Base-by-base conservation (phyloP, 2,113 vertebrate genomes). In the Corythornis vintsioides region DNA sequence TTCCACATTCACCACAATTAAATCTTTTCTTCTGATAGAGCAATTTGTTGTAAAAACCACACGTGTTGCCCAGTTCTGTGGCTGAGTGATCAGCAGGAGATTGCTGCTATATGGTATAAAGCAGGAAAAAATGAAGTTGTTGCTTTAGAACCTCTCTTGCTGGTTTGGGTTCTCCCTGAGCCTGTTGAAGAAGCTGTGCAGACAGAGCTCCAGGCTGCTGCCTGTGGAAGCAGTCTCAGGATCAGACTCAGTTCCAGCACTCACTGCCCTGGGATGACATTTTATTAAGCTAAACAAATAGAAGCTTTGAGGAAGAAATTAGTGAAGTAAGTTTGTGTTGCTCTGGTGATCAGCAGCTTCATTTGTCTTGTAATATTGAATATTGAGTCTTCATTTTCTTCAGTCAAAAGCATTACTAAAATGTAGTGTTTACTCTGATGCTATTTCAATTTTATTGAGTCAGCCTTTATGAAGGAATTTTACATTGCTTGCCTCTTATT, bases 371-470 rank as follows among this genome's bases (percentile, higher is more conserved):
- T 60, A 38, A 42, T 67, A n/a, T 2, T 67, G 21, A 65, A 15
- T 64, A 20, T 56, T 26, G 59, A 82, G 13, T 84, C 55, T 86
- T 77, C 77, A 55, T 43, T 59, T 31, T 77, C 26, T 65, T 48
- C 15, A 57, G 17, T 53, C 17, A 66, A 40, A 91, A 93, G 43
- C 13, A 8, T 87, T 73, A 71, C 81, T 87, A 50, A 89, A 83
- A 88, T n/a, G 42, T 79, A 19, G 6, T 70, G 25, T 56, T 33
- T 33, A 69, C 15, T 71, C 43, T 89, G 73, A 78, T 53, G 20
- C 50, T 78, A 19, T 67, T 93, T 95, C 61, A 90, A 45, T 72
- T 64, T 88, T 95, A 63, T 22, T 45, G 60, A 77, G 9, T 83
- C 45, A 87, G 35, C 16, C 61, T 78, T 83, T 57, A 82, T 38